Conservation (phyloP, 1,140 invertebrate genomes). For the Muscidifurax raptorellus region DNA sequence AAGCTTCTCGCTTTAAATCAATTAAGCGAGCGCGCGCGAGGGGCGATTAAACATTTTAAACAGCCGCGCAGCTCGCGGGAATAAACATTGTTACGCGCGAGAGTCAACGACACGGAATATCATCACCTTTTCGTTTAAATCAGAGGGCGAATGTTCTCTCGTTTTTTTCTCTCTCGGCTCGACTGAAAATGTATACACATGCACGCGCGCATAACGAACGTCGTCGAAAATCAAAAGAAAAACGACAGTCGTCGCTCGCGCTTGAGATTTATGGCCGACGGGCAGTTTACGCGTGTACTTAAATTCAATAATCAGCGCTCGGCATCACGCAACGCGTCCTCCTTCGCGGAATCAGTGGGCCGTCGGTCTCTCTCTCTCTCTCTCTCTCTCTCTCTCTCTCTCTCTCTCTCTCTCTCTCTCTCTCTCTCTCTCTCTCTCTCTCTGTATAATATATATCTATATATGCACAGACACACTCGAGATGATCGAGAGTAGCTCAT, state of each 20-base stretch:
- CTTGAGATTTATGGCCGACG: slow-evolving; percentile 20
- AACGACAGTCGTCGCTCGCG: slow-evolving; percentile 18
- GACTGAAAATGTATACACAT: too few relatives aligned
- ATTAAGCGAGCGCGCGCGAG: background rate
- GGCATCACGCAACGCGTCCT: slow-evolving; percentile 30
- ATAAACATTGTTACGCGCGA: background rate
- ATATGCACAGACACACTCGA: background rate
- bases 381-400: background rate
- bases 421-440: background rate
- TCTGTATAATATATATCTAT: background rate
- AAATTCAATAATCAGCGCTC: slow-evolving; percentile 43
- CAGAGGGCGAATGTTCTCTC: background rate
- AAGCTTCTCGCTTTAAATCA: background rate
- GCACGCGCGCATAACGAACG: too few relatives aligned
- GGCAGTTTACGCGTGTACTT: slow-evolving; percentile 29
- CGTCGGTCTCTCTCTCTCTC: background rate
- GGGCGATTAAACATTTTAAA: background rate
- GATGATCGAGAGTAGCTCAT: slow-evolving; percentile 15
- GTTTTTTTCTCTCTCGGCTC: background rate
- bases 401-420: background rate
- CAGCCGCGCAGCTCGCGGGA: background rate
- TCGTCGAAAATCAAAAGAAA: slow-evolving; percentile 16
- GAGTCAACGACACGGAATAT: background rate
- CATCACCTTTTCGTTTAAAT: background rate
- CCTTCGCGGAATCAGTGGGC: slow-evolving; percentile 22